phyloP scores from a whole-genome alignment of 2,888 invertebrate species.

The Drosophila dives region DNA sequence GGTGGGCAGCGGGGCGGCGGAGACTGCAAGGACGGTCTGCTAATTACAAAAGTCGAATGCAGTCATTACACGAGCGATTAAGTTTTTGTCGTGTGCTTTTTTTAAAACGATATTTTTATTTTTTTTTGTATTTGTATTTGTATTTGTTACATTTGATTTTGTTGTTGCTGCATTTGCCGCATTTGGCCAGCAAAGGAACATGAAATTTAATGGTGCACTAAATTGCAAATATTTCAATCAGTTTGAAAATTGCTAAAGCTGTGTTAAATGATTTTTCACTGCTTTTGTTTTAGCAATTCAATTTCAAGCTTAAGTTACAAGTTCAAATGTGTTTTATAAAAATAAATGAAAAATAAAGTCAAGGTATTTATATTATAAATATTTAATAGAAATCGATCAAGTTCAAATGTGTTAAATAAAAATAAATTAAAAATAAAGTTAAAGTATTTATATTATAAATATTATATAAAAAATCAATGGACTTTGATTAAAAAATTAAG shows the following conservation, averaged over 20 bases:
- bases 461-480: background rate
- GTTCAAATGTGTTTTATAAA: background rate
- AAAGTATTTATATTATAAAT: background rate
- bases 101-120: conserved; percentile 44
- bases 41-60: conserved; percentile 81
- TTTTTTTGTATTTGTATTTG: conserved; percentile 7
- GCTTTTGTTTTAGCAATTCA: background rate
- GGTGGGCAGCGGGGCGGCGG: background rate
- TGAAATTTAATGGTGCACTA: conserved; percentile 58
- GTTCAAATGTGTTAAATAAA: background rate
- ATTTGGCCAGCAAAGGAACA: conserved; percentile 26
- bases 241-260: conserved; percentile 12
- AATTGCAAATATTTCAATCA: conserved; percentile 57
- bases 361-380: background rate
- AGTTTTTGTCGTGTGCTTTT: conserved; percentile 73
- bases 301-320: background rate
- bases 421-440: background rate
- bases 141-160: conserved; percentile 8
- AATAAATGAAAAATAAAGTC: background rate
- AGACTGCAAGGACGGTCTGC: conserved; percentile 55
- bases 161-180: background rate
- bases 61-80: conserved; percentile 79
- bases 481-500: background rate
- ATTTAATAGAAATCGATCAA: background rate
- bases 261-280: conserved; percentile 1